A percentile compares a stretch with the other conserved stretches of the same genome.
Evolutionary conservation across 2,888 invertebrate genomes (phyloP).

Genomic region (Lypha dubia): DNA sequence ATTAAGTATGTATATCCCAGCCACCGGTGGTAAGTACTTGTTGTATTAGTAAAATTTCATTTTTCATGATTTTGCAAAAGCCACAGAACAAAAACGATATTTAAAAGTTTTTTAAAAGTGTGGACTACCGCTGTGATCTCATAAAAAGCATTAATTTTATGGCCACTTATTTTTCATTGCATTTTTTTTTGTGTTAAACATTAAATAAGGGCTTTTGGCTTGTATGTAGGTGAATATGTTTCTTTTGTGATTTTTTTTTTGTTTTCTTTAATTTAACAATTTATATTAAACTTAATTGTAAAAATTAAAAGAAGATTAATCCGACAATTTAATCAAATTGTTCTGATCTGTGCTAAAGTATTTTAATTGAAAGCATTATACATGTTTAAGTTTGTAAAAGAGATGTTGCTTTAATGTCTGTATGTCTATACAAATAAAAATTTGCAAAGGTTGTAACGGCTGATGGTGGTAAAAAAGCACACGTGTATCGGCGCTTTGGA

Average conservation of each 20-base stretch:
- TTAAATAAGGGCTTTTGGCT: slow-evolving; percentile 14
- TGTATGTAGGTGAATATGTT: slow-evolving; percentile 6
- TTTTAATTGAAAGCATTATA: not conserved
- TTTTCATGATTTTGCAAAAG: slow-evolving; percentile 49
- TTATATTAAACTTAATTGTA: slow-evolving; percentile 37
- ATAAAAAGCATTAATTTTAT: slow-evolving; percentile 73
- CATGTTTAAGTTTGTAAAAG: not conserved
- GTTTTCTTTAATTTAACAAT: slow-evolving; percentile 25
- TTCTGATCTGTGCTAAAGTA: slow-evolving; percentile 11
- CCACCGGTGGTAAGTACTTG: slow-evolving; percentile 65
- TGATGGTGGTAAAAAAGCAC: too few relatives aligned
- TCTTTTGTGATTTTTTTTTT: not conserved
- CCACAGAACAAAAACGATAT: slow-evolving; percentile 26
- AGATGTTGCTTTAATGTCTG: not conserved
- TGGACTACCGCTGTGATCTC: slow-evolving; percentile 74
- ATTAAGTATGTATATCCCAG: slow-evolving; percentile 30
- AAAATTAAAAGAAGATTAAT: slow-evolving; percentile 46
- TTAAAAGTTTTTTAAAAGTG: slow-evolving; percentile 67
- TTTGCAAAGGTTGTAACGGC: not conserved
- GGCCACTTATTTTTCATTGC: slow-evolving; percentile 56
- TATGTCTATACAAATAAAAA: not conserved
- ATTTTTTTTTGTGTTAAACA: too few relatives aligned
- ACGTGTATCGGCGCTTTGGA: too few relatives aligned
- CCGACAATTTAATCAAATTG: slow-evolving; percentile 64
- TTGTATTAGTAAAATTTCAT: slow-evolving; percentile 65